Evolutionary conservation across 2,888 invertebrate genomes (phyloP).

Genomic region (Oxystoma pomonae): DNA sequence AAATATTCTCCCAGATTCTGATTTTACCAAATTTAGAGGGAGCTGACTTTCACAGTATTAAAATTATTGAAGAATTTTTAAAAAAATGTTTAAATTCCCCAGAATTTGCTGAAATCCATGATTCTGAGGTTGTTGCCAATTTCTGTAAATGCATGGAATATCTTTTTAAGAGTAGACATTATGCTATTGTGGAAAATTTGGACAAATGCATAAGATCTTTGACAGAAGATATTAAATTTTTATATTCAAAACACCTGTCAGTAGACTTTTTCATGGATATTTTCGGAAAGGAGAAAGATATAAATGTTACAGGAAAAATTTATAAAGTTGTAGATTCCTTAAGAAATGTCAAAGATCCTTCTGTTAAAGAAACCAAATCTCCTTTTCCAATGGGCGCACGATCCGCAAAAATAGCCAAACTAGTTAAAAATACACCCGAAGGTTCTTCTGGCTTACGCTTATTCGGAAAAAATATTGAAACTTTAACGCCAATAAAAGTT

Average conservation of each 20-base stretch:
- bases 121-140: slow-evolving; percentile 18
- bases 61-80: background rate
- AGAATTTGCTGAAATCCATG: background rate
- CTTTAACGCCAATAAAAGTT: slow-evolving; percentile 31
- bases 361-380: slow-evolving; percentile 9
- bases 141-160: slow-evolving; percentile 30
- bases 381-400: slow-evolving; percentile 23
- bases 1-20: slow-evolving; percentile 14
- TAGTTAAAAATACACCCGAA: slow-evolving; percentile 26
- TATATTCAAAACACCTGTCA: slow-evolving; percentile 24
- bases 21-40: background rate
- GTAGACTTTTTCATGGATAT: slow-evolving; percentile 20
- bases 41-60: background rate
- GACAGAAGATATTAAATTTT: slow-evolving; percentile 19
- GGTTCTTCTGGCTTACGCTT: slow-evolving; percentile 24
- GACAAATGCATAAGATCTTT: slow-evolving; percentile 18
- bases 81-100: background rate
- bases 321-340: slow-evolving; percentile 5
- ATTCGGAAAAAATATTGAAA: slow-evolving; percentile 34
- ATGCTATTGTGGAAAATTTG: slow-evolving; percentile 24
- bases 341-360: slow-evolving; percentile 16
- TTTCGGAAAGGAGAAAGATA: slow-evolving; percentile 23
- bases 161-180: slow-evolving; percentile 28
- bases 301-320: too few species aligned
- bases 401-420: slow-evolving; percentile 30